Percentiles rank a stretch among this genome's conserved stretches.
Conservation (phyloP, 2,797 vertebrate genomes). For the Lacerta agilis region DNA sequence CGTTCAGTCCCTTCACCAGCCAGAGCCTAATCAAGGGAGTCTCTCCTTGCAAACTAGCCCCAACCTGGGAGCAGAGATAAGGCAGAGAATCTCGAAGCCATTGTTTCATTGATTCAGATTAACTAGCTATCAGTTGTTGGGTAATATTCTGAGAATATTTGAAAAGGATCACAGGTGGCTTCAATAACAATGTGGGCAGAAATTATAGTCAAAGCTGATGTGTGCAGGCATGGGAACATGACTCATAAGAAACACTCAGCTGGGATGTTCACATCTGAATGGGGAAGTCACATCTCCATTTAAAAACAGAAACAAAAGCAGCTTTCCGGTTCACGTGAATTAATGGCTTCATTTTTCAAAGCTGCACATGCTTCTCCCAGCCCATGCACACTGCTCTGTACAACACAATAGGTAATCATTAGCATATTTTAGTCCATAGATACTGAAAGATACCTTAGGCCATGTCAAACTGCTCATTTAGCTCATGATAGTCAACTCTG, state of each 20-base stretch:
- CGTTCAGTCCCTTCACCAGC: too few species aligned
- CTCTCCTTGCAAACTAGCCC: too few species aligned
- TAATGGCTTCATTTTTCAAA: not conserved
- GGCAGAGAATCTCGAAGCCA: too few species aligned
- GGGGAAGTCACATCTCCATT: not conserved
- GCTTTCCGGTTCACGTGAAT: not conserved
- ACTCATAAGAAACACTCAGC: not conserved
- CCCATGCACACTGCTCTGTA: not conserved
- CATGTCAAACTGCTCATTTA: too few species aligned
- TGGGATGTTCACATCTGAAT: not conserved
- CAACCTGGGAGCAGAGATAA: too few species aligned
- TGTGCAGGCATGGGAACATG: too few species aligned
- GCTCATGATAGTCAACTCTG: too few species aligned
- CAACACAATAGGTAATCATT: not conserved
- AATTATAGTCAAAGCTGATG: not conserved
- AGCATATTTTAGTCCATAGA: too few species aligned
- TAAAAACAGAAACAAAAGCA: not conserved
- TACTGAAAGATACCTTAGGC: too few species aligned
- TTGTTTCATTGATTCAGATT: not conserved
- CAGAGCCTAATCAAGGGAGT: too few species aligned
- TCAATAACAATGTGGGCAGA: not conserved
- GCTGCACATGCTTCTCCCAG: not conserved
- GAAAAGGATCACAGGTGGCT: not conserved
- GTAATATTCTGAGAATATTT: not conserved
- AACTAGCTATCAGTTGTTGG: not conserved